phyloP scores from a whole-genome alignment of 1,140 invertebrate species.

The Planococcus citri region DNA sequence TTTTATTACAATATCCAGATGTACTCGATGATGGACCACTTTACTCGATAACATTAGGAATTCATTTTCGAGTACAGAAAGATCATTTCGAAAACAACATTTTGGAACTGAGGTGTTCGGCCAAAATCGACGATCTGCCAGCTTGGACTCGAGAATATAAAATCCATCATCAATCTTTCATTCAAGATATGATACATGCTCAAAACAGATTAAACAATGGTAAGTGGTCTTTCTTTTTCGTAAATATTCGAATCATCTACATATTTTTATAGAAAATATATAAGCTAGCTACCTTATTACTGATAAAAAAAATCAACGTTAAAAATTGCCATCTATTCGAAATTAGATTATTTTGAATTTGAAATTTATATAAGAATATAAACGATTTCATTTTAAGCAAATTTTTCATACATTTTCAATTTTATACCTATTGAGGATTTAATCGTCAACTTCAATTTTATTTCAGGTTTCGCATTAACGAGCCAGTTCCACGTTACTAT shows the following conservation, averaged over 20 bases:
- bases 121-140: neutral
- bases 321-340: too few relatives aligned
- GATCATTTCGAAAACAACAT: neutral
- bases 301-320: too few relatives aligned
- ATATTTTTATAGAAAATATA: too few relatives aligned
- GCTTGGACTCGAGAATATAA: neutral
- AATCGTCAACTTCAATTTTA: too few relatives aligned
- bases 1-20: neutral
- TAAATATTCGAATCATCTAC: too few relatives aligned
- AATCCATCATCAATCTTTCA: neutral
- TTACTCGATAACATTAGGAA: neutral
- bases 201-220: neutral
- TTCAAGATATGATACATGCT: conserved; percentile 2
- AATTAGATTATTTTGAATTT: too few relatives aligned
- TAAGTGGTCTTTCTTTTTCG: too few relatives aligned
- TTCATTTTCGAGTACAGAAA: neutral
- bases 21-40: neutral
- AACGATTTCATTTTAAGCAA: too few relatives aligned
- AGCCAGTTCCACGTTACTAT: neutral
- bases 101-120: neutral
- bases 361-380: too few relatives aligned
- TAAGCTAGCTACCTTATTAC: too few relatives aligned
- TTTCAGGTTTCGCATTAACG: neutral
- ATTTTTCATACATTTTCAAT: too few relatives aligned
- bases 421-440: too few relatives aligned